phyloP scores from a whole-genome alignment of 2,797 vertebrate genomes.

The Emys orbicularis region DNA sequence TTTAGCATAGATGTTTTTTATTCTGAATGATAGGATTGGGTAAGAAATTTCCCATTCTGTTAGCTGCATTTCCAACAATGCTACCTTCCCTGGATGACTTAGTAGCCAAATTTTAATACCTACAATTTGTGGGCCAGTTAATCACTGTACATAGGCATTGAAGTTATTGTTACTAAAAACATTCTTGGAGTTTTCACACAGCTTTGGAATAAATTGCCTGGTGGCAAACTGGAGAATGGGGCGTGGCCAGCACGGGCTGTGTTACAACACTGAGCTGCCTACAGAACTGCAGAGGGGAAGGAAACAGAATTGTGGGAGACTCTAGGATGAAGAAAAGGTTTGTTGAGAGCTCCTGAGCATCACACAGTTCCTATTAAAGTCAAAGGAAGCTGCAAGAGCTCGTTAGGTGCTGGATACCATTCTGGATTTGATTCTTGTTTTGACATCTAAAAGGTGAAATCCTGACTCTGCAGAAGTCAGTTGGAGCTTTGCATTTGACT shows the following conservation, averaged over 20 bases:
- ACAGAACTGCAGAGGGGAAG: background rate
- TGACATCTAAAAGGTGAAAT: background rate
- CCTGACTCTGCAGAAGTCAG: background rate
- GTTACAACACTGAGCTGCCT: background rate
- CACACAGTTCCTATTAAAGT: background rate
- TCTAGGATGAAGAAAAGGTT: background rate
- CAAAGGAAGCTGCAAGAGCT: background rate
- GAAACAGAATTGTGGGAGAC: background rate
- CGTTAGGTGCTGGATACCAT: background rate
- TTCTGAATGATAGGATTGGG: rapidly evolving
- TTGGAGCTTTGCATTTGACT: background rate
- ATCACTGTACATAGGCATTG: background rate
- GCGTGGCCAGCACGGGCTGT: no score
- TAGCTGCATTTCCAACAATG: slow-evolving; percentile 1
- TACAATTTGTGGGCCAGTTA: background rate
- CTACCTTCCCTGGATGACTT: background rate
- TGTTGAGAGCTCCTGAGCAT: background rate
- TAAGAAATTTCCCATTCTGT: slow-evolving; percentile 26
- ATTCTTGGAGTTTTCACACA: background rate
- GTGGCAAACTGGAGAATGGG: background rate
- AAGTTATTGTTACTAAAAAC: background rate
- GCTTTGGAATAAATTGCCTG: background rate
- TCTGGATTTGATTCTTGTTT: background rate
- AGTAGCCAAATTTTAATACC: background rate
- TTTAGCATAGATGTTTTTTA: slow-evolving; percentile 16